Evolutionary conservation across 2,888 invertebrate genomes (phyloP), one percentile per base, ranked within the genome.

Genomic region (Pogonocherus hispidulus): DNA sequence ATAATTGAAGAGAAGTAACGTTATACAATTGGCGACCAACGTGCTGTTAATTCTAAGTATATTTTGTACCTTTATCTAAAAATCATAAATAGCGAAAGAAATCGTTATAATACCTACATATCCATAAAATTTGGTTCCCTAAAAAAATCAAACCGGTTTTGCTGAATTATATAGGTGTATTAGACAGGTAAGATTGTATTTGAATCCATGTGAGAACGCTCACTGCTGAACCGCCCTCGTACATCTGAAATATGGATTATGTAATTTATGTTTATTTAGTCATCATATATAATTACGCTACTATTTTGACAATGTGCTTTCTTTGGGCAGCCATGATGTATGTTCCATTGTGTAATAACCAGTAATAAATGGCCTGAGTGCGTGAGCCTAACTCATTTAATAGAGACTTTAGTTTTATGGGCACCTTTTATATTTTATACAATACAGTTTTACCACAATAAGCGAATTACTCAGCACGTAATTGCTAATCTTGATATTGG

Each of bases 241-340:
- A 59, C 27, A 32, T 20, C 20, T 51, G 22, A 51, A 62, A 51
- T 62, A 62, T 62, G 62, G 20, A 62, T 51, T 62, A 37, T 35
- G 37, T 32, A 35, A 49, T 62, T 51, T 51, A 62, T 51, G 9
- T 20, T 37, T 41, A 41, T 16, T 62, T 19, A 37, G 32, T 37
- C 20, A 37, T 46, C 51, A 51, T 49, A 22, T 51, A 41, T 62
- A 62, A 62, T 62, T 62, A 51, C 20, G 16, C n/a, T 37, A 20
- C 51, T 62, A 62, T 62, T 62, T 62, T 49, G 51, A 62, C 62
- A 37, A 22, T 51, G 35, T 19, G 37, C 22, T 62, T 49, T 62
- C 62, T 51, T 22, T 14, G 37, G 18, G 16, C 27, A 32, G 46
- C 51, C 20, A 9, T 60, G 41, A 59, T 51, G 51, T 62, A 35